A percentile compares a stretch with the other conserved stretches of the same genome.
Conservation (phyloP, 2,113 vertebrate genomes). For the Microcebus ravelobensis region DNA sequence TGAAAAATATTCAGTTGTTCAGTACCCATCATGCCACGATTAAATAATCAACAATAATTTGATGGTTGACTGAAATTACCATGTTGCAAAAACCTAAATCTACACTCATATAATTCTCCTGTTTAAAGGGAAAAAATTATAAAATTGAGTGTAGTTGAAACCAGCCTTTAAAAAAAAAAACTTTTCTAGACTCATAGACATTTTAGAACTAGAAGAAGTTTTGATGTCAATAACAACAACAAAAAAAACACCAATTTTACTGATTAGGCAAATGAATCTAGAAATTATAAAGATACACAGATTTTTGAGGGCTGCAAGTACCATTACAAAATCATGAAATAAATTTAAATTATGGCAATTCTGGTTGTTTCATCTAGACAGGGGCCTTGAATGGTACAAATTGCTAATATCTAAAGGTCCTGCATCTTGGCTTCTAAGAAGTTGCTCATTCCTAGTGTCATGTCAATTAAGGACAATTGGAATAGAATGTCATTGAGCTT, state of each 20-base stretch:
- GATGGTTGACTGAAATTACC: conserved; percentile 59
- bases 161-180: background rate
- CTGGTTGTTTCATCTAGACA: background rate
- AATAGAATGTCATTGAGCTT: conserved; percentile 34
- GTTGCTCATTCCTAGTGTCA: background rate
- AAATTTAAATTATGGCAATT: background rate
- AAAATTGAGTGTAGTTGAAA: conserved; percentile 17
- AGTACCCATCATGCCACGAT: background rate
- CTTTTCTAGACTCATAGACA: background rate
- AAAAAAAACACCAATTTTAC: background rate
- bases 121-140: background rate
- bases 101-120: conserved; percentile 26
- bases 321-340: background rate
- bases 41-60: conserved; percentile 66
- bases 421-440: background rate
- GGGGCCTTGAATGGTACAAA: background rate
- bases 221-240: background rate
- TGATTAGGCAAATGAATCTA: background rate
- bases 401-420: background rate
- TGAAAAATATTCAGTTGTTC: conserved; percentile 28
- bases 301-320: background rate
- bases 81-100: conserved; percentile 31
- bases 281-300: background rate
- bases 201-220: background rate
- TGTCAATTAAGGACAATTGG: background rate